phyloP scores from a whole-genome alignment of 2,888 invertebrate genomes.

The Pilophorus perplexus region DNA sequence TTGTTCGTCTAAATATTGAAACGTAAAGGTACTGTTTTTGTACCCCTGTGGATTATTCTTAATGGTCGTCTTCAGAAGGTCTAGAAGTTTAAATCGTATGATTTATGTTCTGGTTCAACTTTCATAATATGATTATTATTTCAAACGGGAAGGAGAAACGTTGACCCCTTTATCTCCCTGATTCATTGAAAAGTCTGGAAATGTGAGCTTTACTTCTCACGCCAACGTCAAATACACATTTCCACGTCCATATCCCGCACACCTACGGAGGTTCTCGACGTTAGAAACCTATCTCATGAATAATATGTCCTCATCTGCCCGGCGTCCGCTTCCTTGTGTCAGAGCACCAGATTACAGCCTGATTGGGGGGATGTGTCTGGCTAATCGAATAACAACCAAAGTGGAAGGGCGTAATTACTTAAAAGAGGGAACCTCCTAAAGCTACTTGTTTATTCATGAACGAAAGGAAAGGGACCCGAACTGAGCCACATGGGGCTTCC shows the following conservation, averaged over 20 bases:
- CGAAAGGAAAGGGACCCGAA: slow-evolving; percentile 11
- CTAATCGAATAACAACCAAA: slow-evolving; percentile 29
- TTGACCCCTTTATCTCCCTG: neutral
- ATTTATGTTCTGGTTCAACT: no score
- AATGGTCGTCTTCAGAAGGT: no score
- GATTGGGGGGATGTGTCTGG: slow-evolving; percentile 18
- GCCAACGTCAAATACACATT: no score
- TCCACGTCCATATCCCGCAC: no score
- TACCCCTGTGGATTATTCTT: no score
- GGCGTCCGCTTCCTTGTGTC: neutral
- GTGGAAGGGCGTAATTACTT: slow-evolving; percentile 30
- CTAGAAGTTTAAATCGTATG: no score
- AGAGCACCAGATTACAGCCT: slow-evolving; percentile 9
- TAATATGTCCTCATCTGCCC: neutral
- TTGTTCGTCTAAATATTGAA: no score
- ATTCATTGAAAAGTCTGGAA: neutral
- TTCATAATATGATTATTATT: no score
- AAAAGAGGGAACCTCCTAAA: slow-evolving; percentile 24
- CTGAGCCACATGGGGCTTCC: slow-evolving; percentile 26
- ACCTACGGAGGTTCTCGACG: no score
- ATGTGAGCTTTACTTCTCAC: no score
- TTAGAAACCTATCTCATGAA: neutral
- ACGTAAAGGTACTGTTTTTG: no score
- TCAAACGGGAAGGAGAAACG: no score
- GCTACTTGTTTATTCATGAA: slow-evolving; percentile 28